Percentiles rank a stretch among this genome's conserved stretches.
Evolutionary conservation across 2,888 invertebrate species (phyloP).

Genomic region (Spodoptera exigua): DNA sequence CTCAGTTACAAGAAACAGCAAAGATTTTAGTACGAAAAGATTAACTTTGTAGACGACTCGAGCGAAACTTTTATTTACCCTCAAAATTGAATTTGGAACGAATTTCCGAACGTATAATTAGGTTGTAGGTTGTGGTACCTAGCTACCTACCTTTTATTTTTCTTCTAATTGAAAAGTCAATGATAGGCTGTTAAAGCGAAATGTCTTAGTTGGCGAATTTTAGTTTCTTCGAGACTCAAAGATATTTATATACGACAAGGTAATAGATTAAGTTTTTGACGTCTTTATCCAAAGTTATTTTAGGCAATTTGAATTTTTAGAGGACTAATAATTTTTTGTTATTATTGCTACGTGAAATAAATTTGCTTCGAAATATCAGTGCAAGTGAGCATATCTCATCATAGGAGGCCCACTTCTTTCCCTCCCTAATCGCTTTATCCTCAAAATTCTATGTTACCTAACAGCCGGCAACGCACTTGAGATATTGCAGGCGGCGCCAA

Average conservation of each 20-base stretch:
- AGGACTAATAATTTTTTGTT: constrained; percentile 12
- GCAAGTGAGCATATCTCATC: too few relatives aligned
- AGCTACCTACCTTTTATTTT: constrained; percentile 19
- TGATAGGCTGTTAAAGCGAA: neutral
- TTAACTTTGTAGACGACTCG: constrained; percentile 15
- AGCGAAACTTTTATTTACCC: constrained; percentile 32
- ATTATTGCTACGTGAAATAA: neutral
- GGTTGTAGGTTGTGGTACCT: constrained; percentile 5
- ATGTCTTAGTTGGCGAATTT: constrained; percentile 4
- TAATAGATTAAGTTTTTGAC: constrained; percentile 48
- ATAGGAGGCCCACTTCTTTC: too few relatives aligned
- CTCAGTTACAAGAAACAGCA: constrained; percentile 1
- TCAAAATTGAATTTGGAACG: constrained; percentile 31
- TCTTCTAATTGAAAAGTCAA: constrained; percentile 10
- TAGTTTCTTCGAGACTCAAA: constrained; percentile 5
- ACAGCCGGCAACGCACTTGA: too few relatives aligned
- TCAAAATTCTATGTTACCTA: too few relatives aligned
- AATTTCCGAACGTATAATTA: constrained; percentile 31
- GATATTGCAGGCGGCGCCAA: too few relatives aligned
- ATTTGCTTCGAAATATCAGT: too few relatives aligned
- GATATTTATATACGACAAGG: constrained; percentile 16
- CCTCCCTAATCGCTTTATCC: too few relatives aligned
- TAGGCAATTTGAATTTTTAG: constrained; percentile 23
- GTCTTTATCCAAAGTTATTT: constrained; percentile 24
- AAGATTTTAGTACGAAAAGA: constrained; percentile 5